Base-by-base conservation (phyloP, 2,113 vertebrate genomes). In the Siniperca knerii region DNA sequence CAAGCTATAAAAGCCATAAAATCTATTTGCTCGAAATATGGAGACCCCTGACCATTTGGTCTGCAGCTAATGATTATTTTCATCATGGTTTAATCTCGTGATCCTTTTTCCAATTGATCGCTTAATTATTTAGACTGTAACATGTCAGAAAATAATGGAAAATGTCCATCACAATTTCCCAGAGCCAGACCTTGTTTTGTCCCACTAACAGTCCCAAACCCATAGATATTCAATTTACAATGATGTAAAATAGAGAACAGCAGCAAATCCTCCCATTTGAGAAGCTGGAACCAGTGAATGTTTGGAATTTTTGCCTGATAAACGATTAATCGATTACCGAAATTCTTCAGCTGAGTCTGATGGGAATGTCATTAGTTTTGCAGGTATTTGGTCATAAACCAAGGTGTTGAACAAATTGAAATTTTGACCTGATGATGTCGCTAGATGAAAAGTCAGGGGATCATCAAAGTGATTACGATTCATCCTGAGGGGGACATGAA, bases 1-100 rank as follows among this genome's bases (percentile, higher is more conserved):
- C 10, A 61, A 29, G 75, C 66, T 61, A 13, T 25, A 81, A 78
- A 12, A 76, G 25, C 76, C 40, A 11, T 70, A 55, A 70, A 68
- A 83, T 72, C 20, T 52, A 52, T 85, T 70, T 64, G 7, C 57
- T 64, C 5, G 0, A 61, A 79, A 72, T 68, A 68, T 15, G 1
- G 21, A 62, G 48, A 76, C 2, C 44, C 50, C n/a, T 29, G 35
- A 58, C 33, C 12, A 33, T 75, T 76, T 61, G 3, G 11, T 37
- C 13, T 57, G 13, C 13, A 75, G 23, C 44, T 44, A 21, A 50
- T 61, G 9, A 58, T 57, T 70, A 23, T 58, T 55, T 57, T 25
- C 10, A 57, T 50, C 66, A 16, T 21, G 42, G 1, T 67, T 58
- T 35, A 48, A 37, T 66, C 21, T 71, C 0, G 1, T 8, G 1